Evolutionary conservation across 1,140 invertebrate genomes (phyloP), one percentile per base, ranked within the genome.

Genomic region (Ceratina calcarata): DNA sequence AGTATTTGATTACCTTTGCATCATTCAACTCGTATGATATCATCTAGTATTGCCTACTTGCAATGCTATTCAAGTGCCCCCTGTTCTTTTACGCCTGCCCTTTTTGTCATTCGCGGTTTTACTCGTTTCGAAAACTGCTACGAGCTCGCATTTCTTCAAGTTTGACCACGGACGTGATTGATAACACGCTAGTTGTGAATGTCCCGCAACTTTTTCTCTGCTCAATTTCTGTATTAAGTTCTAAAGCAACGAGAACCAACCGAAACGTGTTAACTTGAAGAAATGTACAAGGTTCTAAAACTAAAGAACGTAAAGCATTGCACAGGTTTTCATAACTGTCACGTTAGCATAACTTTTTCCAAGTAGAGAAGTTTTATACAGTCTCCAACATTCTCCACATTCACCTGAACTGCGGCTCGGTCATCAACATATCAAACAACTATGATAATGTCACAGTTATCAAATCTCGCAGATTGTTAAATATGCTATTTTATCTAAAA

Each of bases 1-100:
- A 78, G 83, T 83, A 78, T 89, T 89, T 89, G 86, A 88, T 89
- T 86, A 89, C 78, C 51, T 69, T 80, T 80, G 71, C 71, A 45
- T 85, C 77, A 27, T 70, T 81, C 55, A 80, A 83, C 55, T 61
- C 62, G 61, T 80, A 78, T 81, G 75, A 66, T 80, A 84, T 78
- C 73, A 74, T 76, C 61, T 83, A 86, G 69, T 55, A 74, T 62
- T 60, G 64, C 55, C 55, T 57, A 57, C 15, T 57, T 4, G 55
- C 55, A 57, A 57, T 57, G 55, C 55, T n/a, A 57, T 57, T 57
- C 55, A 15, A 51, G 22, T 60, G 70, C 64, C 51, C 64, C 49
- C 68, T 51, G 49, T 69, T 68, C 49, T 62, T 32, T 53, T 12
- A n/a, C 64, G 45, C 65, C 45, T 24, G 65, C 49, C 32, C 62